These are phyloP conservation scores for Tokudaia tokunoshimensis DNA, from an alignment of 2,797 vertebrate species.

Conservation along the genomic window DNA sequence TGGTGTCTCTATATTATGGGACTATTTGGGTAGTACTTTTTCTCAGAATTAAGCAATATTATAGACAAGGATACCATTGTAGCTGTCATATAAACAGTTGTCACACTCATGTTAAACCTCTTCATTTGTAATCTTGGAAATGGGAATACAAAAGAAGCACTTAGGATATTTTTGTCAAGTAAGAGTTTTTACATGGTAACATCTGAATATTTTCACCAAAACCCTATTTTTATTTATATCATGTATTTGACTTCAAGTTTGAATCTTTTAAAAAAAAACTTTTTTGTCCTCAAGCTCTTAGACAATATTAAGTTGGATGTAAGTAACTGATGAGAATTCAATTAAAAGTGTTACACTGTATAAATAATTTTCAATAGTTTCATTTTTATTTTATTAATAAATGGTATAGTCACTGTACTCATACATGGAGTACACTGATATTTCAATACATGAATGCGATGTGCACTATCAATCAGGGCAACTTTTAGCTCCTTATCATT, in stretches of 20 bases:
- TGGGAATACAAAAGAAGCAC: slow-evolving; percentile 59
- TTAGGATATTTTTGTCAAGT: background rate
- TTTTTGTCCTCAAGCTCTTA: background rate
- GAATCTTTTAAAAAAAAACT: background rate
- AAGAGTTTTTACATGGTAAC: background rate
- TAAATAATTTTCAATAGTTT: background rate
- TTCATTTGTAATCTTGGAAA: slow-evolving; percentile 75
- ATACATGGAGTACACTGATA: background rate
- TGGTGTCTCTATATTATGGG: slow-evolving; percentile 77
- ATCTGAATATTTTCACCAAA: background rate
- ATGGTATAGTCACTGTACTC: background rate
- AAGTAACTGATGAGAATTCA: background rate
- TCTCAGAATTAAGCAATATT: background rate
- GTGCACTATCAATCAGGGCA: background rate
- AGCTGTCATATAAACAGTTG: slow-evolving; percentile 60
- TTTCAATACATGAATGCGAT: background rate
- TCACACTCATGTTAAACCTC: slow-evolving; percentile 73
- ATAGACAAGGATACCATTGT: slow-evolving; percentile 56
- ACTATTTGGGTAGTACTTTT: slow-evolving; percentile 58
- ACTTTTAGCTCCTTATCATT: background rate
- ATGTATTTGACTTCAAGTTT: background rate
- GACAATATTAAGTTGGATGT: background rate
- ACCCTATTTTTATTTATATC: background rate
- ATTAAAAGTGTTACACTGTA: background rate
- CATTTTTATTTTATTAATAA: background rate